phyloP scores from a whole-genome alignment of 2,797 vertebrate genomes.

The Cossypha dichroa region DNA sequence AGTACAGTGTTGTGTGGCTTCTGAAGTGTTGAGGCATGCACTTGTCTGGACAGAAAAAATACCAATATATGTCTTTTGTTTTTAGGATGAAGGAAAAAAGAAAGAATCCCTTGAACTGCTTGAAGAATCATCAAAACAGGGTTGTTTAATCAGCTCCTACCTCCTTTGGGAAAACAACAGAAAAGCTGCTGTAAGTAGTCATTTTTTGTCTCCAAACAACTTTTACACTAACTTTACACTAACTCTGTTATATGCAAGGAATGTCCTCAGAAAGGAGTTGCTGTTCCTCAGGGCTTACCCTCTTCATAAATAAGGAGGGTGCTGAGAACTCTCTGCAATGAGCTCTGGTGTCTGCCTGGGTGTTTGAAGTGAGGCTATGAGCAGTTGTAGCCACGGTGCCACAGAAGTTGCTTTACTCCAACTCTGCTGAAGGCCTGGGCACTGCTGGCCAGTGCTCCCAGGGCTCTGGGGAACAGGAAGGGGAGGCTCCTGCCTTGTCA shows the following conservation, averaged over 20 bases:
- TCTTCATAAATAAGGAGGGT: not conserved
- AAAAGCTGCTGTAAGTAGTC: constrained; percentile 83
- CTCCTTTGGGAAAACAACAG: constrained; percentile 91
- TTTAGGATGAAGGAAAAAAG: constrained; percentile 85
- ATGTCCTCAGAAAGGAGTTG: not conserved
- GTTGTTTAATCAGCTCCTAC: constrained; percentile 92
- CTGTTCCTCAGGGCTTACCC: not conserved
- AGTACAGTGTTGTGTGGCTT: not conserved
- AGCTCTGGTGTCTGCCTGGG: not conserved
- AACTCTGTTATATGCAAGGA: not conserved
- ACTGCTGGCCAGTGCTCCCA: not conserved
- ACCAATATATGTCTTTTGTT: not conserved
- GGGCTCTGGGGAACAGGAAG: not conserved
- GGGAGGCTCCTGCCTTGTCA: not conserved
- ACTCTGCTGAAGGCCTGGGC: not conserved
- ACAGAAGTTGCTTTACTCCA: not conserved
- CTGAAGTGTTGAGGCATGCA: not conserved
- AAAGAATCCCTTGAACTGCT: constrained; percentile 84
- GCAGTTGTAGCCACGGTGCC: not conserved
- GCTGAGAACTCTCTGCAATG: not conserved
- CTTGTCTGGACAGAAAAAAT: not conserved
- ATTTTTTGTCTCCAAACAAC: not conserved
- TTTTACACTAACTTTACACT: not conserved
- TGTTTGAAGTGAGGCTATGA: accelerated
- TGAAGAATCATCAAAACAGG: constrained; percentile 86